Percentiles rank a stretch among this genome's conserved stretches.
phyloP scores from a whole-genome alignment of 2,888 invertebrate species.

The Acronicta alni region DNA sequence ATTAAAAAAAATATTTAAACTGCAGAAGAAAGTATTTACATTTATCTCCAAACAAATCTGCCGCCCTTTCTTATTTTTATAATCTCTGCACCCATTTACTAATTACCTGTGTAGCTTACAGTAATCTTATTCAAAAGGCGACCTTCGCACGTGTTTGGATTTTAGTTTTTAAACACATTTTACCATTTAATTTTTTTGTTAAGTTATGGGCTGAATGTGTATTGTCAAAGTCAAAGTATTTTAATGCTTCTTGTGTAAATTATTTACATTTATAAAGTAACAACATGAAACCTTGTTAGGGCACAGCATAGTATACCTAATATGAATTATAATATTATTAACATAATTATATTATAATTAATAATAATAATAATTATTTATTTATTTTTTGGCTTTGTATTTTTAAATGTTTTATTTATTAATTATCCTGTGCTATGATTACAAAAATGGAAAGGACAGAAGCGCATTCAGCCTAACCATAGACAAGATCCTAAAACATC shows the following conservation, averaged over 20 bases:
- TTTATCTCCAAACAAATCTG: background rate
- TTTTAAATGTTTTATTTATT: no score
- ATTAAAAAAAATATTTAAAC: constrained; percentile 7
- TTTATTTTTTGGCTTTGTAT: no score
- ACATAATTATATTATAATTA: no score
- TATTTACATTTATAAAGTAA: no score
- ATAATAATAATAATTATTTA: no score
- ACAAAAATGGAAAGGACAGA: constrained; percentile 14
- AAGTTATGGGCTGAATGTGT: constrained; percentile 16
- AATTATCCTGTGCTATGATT: constrained; percentile 22
- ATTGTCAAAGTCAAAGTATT: no score
- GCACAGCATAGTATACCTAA: no score
- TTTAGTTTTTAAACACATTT: constrained; percentile 7
- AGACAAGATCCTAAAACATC: constrained; percentile 27
- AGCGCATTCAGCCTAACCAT: constrained; percentile 5
- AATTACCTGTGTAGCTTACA: constrained; percentile 10
- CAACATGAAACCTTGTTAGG: no score
- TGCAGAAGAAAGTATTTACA: background rate
- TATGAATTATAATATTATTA: no score
- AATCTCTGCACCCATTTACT: constrained; percentile 20
- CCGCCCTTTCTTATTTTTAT: constrained; percentile 14
- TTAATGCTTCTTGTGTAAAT: no score
- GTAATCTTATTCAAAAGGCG: constrained; percentile 12
- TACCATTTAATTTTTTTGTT: constrained; percentile 28
- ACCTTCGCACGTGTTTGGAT: constrained; percentile 24